Percentiles rank a stretch among this genome's conserved stretches.
Evolutionary conservation across 2,888 invertebrate species (phyloP).

Genomic region (Blastobasis adustella): DNA sequence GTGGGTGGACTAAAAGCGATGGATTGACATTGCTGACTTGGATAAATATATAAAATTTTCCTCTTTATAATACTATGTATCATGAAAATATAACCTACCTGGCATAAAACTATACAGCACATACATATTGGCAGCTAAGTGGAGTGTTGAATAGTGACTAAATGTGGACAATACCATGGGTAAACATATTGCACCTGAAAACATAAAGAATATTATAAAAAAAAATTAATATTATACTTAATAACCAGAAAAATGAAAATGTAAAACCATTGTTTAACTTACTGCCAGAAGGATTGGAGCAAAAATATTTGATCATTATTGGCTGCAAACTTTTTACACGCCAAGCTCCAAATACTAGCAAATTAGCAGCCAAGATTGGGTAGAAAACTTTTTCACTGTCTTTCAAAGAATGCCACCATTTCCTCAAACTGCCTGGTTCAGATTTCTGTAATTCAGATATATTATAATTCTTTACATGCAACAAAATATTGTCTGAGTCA

Average conservation of each 20-base stretch:
- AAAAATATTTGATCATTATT: conserved; percentile 89
- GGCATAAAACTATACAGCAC: conserved; percentile 90
- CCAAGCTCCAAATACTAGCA: conserved; percentile 89
- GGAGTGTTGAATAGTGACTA: conserved; percentile 91
- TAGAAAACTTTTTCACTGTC: conserved; percentile 86
- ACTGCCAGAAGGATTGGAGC: conserved; percentile 87
- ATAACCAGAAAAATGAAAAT: background rate
- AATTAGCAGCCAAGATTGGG: conserved; percentile 86
- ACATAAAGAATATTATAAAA: conserved; percentile 7
- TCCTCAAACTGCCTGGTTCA: conserved; percentile 58
- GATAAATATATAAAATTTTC: no score
- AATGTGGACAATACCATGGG: conserved; percentile 97
- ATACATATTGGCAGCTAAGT: conserved; percentile 96
- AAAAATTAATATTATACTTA: background rate
- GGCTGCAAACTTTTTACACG: conserved; percentile 80
- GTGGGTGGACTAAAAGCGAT: no score
- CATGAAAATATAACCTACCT: conserved; percentile 30
- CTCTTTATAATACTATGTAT: no score
- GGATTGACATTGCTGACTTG: no score
- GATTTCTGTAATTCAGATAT: background rate
- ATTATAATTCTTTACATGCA: background rate
- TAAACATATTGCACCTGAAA: conserved; percentile 82
- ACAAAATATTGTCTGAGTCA: background rate
- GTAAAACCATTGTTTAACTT: conserved; percentile 37
- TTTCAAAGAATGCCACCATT: conserved; percentile 83